These are phyloP conservation scores for Garra rufa DNA, from an alignment of 2,113 vertebrate species.

Conservation along the genomic window DNA sequence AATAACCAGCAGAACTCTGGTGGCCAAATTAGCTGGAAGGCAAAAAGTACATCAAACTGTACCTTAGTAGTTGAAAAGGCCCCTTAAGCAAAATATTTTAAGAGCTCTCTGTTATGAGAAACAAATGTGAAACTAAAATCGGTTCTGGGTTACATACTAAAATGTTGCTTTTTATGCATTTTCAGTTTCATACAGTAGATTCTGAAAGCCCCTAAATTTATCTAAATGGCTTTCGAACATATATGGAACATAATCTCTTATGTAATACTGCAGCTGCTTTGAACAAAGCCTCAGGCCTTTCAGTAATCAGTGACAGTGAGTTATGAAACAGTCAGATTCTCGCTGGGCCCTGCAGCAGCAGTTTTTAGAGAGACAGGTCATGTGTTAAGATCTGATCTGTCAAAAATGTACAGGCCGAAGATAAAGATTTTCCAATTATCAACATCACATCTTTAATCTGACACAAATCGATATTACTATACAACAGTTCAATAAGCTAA, in stretches of 20 bases:
- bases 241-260: not conserved
- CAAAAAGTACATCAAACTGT: constrained; percentile 11
- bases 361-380: not conserved
- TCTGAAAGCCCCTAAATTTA: not conserved
- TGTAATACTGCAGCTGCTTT: constrained; percentile 18
- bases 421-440: not conserved
- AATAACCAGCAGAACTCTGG: not conserved
- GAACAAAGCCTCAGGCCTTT: not conserved
- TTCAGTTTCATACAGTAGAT: constrained; percentile 16
- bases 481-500: not conserved
- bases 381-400: not conserved
- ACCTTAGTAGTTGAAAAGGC: not conserved
- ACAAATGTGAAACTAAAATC: not conserved
- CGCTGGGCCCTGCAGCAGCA: not conserved
- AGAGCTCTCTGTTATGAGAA: constrained; percentile 18
- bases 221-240: not conserved
- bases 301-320: not conserved
- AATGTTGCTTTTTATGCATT: not conserved
- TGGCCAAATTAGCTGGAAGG: not conserved
- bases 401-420: not conserved
- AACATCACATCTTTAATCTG: not conserved
- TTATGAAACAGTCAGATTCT: constrained; percentile 10
- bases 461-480: not conserved
- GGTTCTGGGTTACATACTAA: not conserved
- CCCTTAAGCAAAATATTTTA: not conserved